Conservation (phyloP, 1,140 invertebrate species). For the Heliconius melpomene region DNA sequence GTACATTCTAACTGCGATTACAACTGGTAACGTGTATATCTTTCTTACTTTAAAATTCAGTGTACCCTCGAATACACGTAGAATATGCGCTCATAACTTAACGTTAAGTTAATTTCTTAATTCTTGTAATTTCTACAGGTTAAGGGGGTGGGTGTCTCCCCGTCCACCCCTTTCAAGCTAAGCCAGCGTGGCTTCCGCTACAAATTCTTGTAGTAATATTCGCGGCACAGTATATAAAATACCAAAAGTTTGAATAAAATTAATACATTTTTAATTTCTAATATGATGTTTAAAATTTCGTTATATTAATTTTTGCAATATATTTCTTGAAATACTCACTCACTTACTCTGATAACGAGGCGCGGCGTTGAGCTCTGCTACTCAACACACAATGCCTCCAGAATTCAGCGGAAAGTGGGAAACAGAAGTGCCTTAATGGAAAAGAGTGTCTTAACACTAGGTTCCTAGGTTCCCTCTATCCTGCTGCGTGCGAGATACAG, state of each 20-base stretch:
- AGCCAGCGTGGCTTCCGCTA: neutral
- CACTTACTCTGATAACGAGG: neutral
- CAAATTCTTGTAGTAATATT: conserved; percentile 6
- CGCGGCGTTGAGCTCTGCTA: neutral
- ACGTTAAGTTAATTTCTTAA: conserved; percentile 16
- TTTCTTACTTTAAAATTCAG: conserved; percentile 4
- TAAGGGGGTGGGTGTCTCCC: neutral
- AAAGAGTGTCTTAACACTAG: neutral
- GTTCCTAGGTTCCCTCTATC: neutral
- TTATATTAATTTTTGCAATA: neutral
- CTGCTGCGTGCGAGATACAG: neutral
- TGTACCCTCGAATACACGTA: neutral
- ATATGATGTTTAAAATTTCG: too few species aligned
- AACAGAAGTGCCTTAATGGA: neutral
- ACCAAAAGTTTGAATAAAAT: neutral
- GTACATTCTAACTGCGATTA: neutral
- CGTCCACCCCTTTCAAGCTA: neutral
- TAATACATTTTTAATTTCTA: neutral
- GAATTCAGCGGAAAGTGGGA: neutral
- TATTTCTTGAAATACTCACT: neutral
- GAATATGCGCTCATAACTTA: conserved; percentile 8
- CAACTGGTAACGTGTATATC: neutral
- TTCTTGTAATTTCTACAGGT: conserved; percentile 13
- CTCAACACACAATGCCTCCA: neutral
- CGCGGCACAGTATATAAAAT: neutral